Evolutionary conservation across 2,797 vertebrate species (phyloP).

Genomic region (Falco cherrug): DNA sequence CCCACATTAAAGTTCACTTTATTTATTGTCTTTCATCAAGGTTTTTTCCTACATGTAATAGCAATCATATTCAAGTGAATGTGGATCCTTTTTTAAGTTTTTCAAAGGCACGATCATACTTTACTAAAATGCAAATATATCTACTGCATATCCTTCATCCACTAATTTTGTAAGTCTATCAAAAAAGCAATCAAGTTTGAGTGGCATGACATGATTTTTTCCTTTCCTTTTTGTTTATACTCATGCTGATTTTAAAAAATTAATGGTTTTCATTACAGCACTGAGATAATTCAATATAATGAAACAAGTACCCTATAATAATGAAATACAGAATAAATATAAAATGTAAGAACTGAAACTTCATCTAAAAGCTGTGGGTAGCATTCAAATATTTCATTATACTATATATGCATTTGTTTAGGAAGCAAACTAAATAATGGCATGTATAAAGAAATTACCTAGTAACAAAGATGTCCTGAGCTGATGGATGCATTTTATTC

Average conservation of each 20-base stretch:
- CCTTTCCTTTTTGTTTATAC: slow-evolving; percentile 43
- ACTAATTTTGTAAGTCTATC: slow-evolving; percentile 52
- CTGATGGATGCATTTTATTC: background rate
- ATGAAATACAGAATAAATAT: slow-evolving; percentile 13
- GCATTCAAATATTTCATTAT: slow-evolving; percentile 17
- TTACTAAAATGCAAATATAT: slow-evolving; percentile 36
- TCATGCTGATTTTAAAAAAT: slow-evolving; percentile 24
- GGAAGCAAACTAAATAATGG: background rate
- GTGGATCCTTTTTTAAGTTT: background rate
- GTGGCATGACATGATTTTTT: background rate
- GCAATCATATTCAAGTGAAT: background rate
- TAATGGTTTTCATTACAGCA: slow-evolving; percentile 34
- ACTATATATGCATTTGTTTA: background rate
- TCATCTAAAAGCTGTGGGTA: background rate
- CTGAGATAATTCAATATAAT: background rate
- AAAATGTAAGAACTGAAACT: background rate
- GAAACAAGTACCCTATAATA: slow-evolving; percentile 12
- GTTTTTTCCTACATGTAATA: background rate
- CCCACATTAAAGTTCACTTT: background rate
- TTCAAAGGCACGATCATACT: slow-evolving; percentile 4
- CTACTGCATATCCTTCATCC: background rate
- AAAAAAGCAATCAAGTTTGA: slow-evolving; percentile 60
- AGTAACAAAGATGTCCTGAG: background rate
- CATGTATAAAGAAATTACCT: background rate
- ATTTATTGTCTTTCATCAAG: background rate